Percentiles rank a stretch among this genome's conserved stretches.
phyloP scores from a whole-genome alignment of 2,113 vertebrate genomes.

The Ammospiza nelsoni region DNA sequence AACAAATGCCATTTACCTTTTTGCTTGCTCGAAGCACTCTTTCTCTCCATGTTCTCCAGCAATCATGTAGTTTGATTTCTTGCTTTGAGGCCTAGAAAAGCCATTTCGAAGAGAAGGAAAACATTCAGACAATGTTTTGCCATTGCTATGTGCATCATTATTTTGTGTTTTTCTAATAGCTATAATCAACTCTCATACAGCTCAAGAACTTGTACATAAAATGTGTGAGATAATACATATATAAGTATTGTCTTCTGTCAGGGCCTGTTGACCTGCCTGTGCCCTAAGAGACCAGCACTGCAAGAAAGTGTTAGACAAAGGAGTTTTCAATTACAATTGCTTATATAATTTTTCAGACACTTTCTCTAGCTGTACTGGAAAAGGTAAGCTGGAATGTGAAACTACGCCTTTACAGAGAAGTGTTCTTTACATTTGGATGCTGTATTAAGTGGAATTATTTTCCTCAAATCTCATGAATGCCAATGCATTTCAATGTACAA shows the following conservation, averaged over 20 bases:
- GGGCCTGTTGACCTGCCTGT: background rate
- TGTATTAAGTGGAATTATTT: background rate
- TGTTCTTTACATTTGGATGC: background rate
- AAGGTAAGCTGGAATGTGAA: background rate
- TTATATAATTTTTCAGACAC: background rate
- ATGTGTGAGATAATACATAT: background rate
- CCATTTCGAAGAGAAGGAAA: background rate
- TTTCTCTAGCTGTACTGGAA: background rate
- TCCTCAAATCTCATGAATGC: background rate
- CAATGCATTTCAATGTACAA: background rate
- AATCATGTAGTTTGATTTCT: background rate
- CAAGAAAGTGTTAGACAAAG: background rate
- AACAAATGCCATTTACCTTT: background rate
- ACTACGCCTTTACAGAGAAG: background rate
- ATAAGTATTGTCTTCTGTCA: background rate
- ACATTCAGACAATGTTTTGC: background rate
- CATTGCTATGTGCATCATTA: background rate
- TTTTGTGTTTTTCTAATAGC: background rate
- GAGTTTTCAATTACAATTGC: background rate
- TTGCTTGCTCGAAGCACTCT: background rate
- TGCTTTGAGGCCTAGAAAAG: background rate
- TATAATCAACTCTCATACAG: background rate
- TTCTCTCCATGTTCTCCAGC: background rate
- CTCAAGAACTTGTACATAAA: background rate
- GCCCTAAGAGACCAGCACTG: background rate